Percentiles rank a stretch among this genome's conserved stretches.
Conservation (phyloP, 2,888 invertebrate species). For the Tillus elongatus region DNA sequence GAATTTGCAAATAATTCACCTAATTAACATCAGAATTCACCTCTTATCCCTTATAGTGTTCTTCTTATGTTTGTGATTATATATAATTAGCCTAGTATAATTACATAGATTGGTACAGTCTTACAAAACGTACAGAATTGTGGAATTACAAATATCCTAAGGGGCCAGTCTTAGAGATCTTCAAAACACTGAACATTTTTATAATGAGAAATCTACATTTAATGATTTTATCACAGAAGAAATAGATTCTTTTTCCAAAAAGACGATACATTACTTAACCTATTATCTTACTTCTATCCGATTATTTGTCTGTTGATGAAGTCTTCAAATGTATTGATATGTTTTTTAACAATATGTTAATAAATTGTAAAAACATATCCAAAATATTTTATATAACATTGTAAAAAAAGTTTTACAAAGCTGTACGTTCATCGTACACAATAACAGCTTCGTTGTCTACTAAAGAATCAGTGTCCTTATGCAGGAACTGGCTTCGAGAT, state of each 20-base stretch:
- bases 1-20: no score
- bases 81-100: no score
- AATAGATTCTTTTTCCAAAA: neutral
- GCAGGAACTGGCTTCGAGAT: slow-evolving; percentile 55
- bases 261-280: neutral
- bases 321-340: slow-evolving; percentile 27
- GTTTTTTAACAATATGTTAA: slow-evolving; percentile 17
- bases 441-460: slow-evolving; percentile 72
- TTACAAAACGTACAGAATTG: no score
- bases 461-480: slow-evolving; percentile 53
- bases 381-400: slow-evolving; percentile 18
- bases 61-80: no score
- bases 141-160: no score
- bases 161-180: no score
- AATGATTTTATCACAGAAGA: slow-evolving; percentile 3
- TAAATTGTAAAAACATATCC: slow-evolving; percentile 20
- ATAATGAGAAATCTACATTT: no score
- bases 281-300: no score
- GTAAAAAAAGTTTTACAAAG: slow-evolving; percentile 47
- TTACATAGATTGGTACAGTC: no score
- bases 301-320: slow-evolving; percentile 28
- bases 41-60: no score
- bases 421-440: slow-evolving; percentile 73
- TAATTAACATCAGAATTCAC: no score
- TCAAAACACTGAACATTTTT: no score